Base-by-base conservation (phyloP, 2,797 vertebrate species). In the Oreochromis mossambicus region DNA sequence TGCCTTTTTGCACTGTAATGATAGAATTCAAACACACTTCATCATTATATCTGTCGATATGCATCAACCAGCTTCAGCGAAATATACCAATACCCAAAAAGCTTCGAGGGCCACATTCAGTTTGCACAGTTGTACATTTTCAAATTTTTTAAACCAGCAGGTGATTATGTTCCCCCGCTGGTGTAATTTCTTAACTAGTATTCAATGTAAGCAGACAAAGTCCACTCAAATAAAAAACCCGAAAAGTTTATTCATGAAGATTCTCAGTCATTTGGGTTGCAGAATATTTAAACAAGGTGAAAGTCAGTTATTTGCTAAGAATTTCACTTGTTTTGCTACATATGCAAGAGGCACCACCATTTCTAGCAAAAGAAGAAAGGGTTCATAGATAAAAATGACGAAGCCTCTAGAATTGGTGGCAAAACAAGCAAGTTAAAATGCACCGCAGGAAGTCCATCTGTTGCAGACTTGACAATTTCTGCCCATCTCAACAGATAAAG, bases 11-110 rank as follows among this genome's bases (percentile, higher is more conserved):
- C 50, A 82, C 48, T 80, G 80, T 76, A 84, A 86, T 63, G 73
- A 88, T 17, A 88, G 10, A 83, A 89, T 73, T 81, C 5, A 63
- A 89, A 90, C 68, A 80, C 78, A 87, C 48, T 80, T 63, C 52
- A 55, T 88, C 58, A 56, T 78, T 75, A 55, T 55, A 79, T 82
- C 75, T 41, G 7, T 79, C 3, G 19, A 92, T 82, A 80, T 70
- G 81, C 58, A 54, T 89, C 83, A 70, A 84, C 81, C 77, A 87
- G 77, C 66, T 81, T 89, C 19, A 75, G 34, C 51, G n/a, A 63
- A 86, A 73, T 81, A 52, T 85, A 32, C 82, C 19, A 55, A 86
- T 17, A 48, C 32, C 19, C 8, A n/a, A 87, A 87, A 61, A 17
- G 19, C 48, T 54, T 86, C 9, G 21, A 75, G 11, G 43, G 58